Evolutionary conservation across 2,113 vertebrate species (phyloP).

Genomic region (Chloebia gouldiae): DNA sequence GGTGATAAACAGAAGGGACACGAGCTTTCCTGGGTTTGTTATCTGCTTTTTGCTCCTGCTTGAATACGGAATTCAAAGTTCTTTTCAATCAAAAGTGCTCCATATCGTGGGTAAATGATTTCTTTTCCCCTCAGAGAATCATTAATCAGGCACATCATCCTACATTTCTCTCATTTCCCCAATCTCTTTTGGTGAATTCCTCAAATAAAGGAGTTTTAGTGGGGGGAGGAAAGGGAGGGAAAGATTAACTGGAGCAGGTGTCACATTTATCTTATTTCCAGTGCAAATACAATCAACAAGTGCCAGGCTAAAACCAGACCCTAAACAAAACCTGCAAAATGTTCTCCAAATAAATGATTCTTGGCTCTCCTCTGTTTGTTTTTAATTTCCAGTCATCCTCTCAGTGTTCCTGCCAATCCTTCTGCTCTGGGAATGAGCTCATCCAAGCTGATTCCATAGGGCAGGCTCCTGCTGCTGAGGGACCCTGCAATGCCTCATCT

Average conservation of each 20-base stretch:
- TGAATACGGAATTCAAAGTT: not conserved
- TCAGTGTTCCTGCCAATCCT: conserved; percentile 23
- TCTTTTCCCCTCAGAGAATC: not conserved
- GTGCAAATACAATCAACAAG: conserved; percentile 43
- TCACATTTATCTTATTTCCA: conserved; percentile 55
- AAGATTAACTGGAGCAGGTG: conserved; percentile 14
- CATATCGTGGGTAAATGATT: not conserved
- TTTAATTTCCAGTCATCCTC: conserved; percentile 68
- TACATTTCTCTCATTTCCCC: not conserved
- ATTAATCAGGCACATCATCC: conserved; percentile 5
- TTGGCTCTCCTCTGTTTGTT: conserved; percentile 73
- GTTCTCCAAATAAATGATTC: conserved; percentile 64
- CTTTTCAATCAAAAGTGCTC: conserved; percentile 4
- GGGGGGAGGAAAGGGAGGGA: not conserved
- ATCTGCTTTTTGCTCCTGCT: not conserved
- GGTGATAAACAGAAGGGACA: not conserved
- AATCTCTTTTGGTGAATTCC: not conserved
- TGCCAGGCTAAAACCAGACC: conserved; percentile 44
- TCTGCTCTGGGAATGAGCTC: conserved; percentile 40
- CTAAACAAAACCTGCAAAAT: conserved; percentile 62
- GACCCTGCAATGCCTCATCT: not conserved
- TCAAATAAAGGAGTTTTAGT: not conserved
- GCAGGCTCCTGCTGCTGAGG: not conserved
- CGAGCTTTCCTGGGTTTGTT: not conserved
- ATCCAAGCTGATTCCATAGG: not conserved